Base-by-base conservation (phyloP, 2,113 vertebrate species). In the Pithys albifrons region DNA sequence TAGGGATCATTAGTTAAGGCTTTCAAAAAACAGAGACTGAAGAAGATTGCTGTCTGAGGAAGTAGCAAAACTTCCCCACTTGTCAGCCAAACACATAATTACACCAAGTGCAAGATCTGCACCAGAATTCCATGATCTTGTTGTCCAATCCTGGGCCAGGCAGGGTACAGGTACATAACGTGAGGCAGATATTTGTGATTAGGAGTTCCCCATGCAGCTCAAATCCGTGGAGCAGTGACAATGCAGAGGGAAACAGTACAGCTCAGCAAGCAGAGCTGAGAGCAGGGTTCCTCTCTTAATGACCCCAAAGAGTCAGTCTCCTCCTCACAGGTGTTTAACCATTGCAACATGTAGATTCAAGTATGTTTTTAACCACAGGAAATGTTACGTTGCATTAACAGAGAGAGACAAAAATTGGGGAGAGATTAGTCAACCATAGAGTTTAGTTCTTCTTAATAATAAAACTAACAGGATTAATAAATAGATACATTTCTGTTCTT, bases 1-100 rank as follows among this genome's bases (percentile, higher is more conserved):
- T 95, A 91, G 77, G 94, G 93, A 93, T 95, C 66, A 79, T 95
- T 97, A 94, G 81, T 95, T 96, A 97, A 95, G 91, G 70, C 93
- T 96, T 93, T 87, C 39, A 95, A 94, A 96, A 95, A 59, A 64
- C 16, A 73, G 57, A 95, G 73, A 89, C 17, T 76, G 58, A 82
- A 85, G 74, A 89, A 78, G 95, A 96, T 96, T 96, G 66, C 91
- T 78, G 45, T 87, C 93, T 70, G 62, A 94, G 65, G 75, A 62
- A 95, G 55, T 24, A 91, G 88, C 49, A 95, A 89, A 94, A 85
- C 75, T 93, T 94, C 79, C 78, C 78, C 64, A 16, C 79, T 78
- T 90, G 29, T 70, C 45, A 74, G 89, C 57, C 46, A 73, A 84
- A 93, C 57, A 55, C 61, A 19, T 61, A 54, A 72, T 92, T 51